Conservation (phyloP, 2,888 invertebrate species). For the Plutella xylostella region DNA sequence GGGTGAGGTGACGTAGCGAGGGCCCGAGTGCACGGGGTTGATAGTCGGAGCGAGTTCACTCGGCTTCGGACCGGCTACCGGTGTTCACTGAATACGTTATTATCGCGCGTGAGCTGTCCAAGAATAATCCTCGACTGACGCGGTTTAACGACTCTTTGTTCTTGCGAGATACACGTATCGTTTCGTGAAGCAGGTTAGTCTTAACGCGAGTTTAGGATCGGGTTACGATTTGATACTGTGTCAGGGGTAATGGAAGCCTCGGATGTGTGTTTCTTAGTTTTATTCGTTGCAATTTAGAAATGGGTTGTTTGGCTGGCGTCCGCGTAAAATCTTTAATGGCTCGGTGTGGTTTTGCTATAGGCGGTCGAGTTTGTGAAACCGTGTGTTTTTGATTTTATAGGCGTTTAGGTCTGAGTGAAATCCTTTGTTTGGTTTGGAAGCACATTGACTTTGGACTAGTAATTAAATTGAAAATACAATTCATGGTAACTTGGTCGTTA, state of each 20-base stretch:
- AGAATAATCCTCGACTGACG: constrained; percentile 21
- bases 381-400: constrained; percentile 62
- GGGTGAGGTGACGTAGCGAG: constrained; percentile 67
- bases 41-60: constrained; percentile 61
- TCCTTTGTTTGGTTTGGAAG: constrained; percentile 43
- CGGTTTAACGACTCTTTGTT: constrained; percentile 60
- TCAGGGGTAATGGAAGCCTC: constrained; percentile 31
- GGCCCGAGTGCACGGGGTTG: constrained; percentile 54
- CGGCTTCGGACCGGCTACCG: constrained; percentile 47
- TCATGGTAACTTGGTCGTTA: too few relatives aligned
- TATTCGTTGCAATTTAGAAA: constrained; percentile 53
- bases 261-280: constrained; percentile 39
- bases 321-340: constrained; percentile 46
- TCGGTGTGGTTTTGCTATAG: constrained; percentile 51
- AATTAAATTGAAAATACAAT: too few relatives aligned
- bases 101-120: constrained; percentile 1
- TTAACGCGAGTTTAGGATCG: constrained; percentile 45
- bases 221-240: constrained; percentile 34
- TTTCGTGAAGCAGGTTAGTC: constrained; percentile 33
- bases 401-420: constrained; percentile 52
- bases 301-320: constrained; percentile 34
- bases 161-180: constrained; percentile 26
- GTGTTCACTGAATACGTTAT: constrained; percentile 21
- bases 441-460: too few relatives aligned
- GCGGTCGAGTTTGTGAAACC: constrained; percentile 53